These are phyloP conservation scores for Diadophis punctatus DNA, from an alignment of 2,113 vertebrate species.

Conservation along the genomic window DNA sequence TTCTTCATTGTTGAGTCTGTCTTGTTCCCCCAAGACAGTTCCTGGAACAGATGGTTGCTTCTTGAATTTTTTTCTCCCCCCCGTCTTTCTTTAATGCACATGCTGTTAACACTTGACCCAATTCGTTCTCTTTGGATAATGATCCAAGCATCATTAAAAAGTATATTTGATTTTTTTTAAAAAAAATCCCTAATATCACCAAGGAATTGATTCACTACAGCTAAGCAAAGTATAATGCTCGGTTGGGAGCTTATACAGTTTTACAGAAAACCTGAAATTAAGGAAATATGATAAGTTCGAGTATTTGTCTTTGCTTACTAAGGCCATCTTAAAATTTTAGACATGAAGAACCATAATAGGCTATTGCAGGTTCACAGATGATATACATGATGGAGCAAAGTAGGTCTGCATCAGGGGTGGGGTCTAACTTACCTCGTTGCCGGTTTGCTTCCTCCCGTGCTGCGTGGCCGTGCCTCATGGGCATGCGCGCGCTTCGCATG, in stretches of 20 bases:
- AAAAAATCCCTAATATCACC: constrained; percentile 45
- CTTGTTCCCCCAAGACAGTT: constrained; percentile 38
- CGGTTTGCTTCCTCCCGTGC: no score
- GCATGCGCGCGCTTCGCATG: no score
- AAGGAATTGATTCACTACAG: constrained; percentile 50
- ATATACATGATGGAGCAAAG: neutral
- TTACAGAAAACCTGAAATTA: neutral
- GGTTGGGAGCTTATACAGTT: neutral
- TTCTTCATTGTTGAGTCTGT: constrained; percentile 9
- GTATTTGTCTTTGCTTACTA: neutral
- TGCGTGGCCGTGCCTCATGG: no score
- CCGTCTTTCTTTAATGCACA: constrained; percentile 52
- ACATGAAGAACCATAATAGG: neutral
- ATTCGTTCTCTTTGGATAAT: constrained; percentile 62
- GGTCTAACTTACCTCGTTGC: no score
- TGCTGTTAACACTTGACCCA: constrained; percentile 73
- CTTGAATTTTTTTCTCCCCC: constrained; percentile 41
- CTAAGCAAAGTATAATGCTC: constrained; percentile 41
- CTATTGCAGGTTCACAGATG: neutral
- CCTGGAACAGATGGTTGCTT: constrained; percentile 72
- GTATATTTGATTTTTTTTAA: constrained; percentile 38
- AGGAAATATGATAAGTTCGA: neutral
- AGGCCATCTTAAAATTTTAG: neutral
- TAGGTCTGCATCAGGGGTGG: neutral
- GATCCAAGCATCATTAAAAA: constrained; percentile 51